These are phyloP conservation scores for Coremacera marginata DNA, from an alignment of 2,888 invertebrate species.

Conservation along the genomic window DNA sequence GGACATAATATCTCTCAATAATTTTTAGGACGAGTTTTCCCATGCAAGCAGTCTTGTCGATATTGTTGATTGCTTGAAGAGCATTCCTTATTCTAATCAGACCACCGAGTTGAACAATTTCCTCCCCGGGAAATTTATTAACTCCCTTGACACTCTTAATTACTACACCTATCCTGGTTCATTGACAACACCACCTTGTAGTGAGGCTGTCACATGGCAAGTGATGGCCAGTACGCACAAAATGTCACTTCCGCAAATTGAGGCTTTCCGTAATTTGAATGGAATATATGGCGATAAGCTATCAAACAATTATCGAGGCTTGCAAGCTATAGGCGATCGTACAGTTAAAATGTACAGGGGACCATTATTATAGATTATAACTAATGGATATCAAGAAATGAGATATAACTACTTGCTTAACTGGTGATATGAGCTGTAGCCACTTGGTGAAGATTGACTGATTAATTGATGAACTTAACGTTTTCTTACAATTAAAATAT, in stretches of 20 bases:
- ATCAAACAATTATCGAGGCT: conserved; percentile 56
- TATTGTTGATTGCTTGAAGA: conserved; percentile 53
- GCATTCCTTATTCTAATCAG: conserved; percentile 54
- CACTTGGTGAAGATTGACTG: too few species aligned
- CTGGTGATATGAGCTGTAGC: too few species aligned
- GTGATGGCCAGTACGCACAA: conserved; percentile 73
- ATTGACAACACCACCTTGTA: conserved; percentile 80
- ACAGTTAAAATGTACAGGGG: too few species aligned
- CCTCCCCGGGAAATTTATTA: conserved; percentile 56
- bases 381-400: too few species aligned
- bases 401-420: too few species aligned
- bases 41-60: conserved; percentile 47
- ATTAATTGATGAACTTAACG: too few species aligned
- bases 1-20: conserved; percentile 47
- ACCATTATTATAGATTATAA: too few species aligned
- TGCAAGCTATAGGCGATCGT: conserved; percentile 55
- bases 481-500: too few species aligned
- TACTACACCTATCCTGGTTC: conserved; percentile 71
- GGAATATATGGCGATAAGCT: conserved; percentile 41
- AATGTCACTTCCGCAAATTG: conserved; percentile 60
- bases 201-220: conserved; percentile 80
- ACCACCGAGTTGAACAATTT: conserved; percentile 50
- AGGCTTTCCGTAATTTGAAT: background rate
- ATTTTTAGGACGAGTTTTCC: conserved; percentile 47
- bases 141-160: conserved; percentile 45